These are phyloP conservation scores for Podarcis siculus DNA, from an alignment of 2,797 vertebrate species.

Conservation along the genomic window DNA sequence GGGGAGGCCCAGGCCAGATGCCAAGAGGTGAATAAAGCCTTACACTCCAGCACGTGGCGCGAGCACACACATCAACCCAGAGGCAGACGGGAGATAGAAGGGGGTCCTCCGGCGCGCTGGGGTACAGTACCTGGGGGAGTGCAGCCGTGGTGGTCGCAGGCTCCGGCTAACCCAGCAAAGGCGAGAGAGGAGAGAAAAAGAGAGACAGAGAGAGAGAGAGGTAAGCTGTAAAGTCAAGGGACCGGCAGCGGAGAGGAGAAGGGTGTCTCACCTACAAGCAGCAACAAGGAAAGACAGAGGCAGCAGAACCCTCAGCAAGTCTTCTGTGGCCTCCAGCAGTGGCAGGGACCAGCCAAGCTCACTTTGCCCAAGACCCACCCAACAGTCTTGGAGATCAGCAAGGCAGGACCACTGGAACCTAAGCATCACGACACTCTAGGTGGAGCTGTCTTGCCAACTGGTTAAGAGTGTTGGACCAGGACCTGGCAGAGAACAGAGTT, in stretches of 20 bases:
- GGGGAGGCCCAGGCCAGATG: conserved; percentile 22
- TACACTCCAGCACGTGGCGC: conserved; percentile 88
- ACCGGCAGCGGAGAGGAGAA: not conserved
- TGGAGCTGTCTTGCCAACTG: not conserved
- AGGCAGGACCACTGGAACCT: not conserved
- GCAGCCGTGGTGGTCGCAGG: conserved; percentile 75
- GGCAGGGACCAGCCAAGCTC: not conserved
- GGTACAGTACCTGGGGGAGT: conserved; percentile 85
- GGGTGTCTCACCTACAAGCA: not conserved
- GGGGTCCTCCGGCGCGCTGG: conserved; percentile 75
- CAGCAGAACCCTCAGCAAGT: not conserved
- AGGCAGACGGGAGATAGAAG: conserved; percentile 73
- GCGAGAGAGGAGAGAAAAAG: conserved; percentile 72
- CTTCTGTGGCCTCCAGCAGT: not conserved
- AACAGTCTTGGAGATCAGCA: not conserved
- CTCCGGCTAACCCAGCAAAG: conserved; percentile 84
- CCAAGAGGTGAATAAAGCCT: conserved; percentile 76
- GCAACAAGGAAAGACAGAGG: not conserved
- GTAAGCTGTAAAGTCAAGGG: conserved; percentile 48
- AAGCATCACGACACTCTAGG: too few species aligned
- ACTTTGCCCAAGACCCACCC: not conserved
- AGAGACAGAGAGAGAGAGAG: conserved; percentile 65
- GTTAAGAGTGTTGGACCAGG: too few species aligned
- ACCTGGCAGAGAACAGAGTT: too few species aligned
- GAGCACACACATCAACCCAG: conserved; percentile 85